phyloP scores from a whole-genome alignment of 2,888 invertebrate species.

The Panopea generosa region DNA sequence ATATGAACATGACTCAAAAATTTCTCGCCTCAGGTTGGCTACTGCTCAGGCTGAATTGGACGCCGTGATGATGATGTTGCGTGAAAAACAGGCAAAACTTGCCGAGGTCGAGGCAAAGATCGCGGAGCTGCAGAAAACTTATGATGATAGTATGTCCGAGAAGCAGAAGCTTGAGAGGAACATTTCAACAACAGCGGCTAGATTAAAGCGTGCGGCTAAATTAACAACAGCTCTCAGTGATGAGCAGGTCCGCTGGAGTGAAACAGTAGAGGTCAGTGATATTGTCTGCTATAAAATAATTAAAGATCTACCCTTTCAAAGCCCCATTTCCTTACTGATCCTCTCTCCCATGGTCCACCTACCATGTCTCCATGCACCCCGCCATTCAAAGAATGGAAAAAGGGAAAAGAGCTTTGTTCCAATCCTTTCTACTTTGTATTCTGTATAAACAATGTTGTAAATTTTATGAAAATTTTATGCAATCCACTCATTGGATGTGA shows the following conservation, averaged over 20 bases:
- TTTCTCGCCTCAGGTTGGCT: slow-evolving; percentile 83
- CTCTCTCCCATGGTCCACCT: too few relatives aligned
- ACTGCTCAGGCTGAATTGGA: slow-evolving; percentile 91
- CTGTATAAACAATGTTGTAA: too few relatives aligned
- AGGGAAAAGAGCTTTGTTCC: too few relatives aligned
- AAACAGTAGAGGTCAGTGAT: slow-evolving; percentile 88
- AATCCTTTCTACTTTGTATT: too few relatives aligned
- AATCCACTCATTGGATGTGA: too few relatives aligned
- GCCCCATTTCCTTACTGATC: too few relatives aligned
- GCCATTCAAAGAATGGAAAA: too few relatives aligned
- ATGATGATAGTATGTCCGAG: slow-evolving; percentile 87
- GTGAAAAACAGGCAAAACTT: slow-evolving; percentile 92
- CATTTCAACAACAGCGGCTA: slow-evolving; percentile 91
- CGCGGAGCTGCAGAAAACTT: slow-evolving; percentile 84
- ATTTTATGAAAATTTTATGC: too few relatives aligned
- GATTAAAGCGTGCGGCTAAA: slow-evolving; percentile 93
- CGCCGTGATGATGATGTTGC: slow-evolving; percentile 91
- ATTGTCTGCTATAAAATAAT: background rate
- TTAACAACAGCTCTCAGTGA: slow-evolving; percentile 94
- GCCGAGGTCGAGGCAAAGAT: slow-evolving; percentile 92
- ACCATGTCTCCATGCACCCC: background rate
- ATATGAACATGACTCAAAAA: too few relatives aligned
- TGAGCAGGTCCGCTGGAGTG: slow-evolving; percentile 94
- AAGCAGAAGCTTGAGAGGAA: slow-evolving; percentile 91
- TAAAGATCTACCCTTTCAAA: background rate